phyloP scores from a whole-genome alignment of 2,888 invertebrate species.

The Euphydryas editha region DNA sequence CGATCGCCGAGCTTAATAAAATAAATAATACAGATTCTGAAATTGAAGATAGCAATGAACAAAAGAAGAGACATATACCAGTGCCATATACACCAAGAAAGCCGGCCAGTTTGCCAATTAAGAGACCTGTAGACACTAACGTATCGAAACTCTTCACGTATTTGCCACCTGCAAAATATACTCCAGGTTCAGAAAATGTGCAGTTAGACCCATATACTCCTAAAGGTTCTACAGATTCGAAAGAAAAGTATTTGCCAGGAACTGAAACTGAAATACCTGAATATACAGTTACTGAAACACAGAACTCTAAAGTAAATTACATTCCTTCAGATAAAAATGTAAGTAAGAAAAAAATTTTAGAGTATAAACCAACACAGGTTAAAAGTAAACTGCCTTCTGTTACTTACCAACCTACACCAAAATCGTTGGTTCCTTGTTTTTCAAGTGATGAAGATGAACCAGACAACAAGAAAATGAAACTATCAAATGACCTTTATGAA shows the following conservation, averaged over 20 bases:
- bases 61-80: conserved; percentile 75
- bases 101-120: conserved; percentile 66
- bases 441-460: conserved; percentile 81
- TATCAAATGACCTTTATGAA: conserved; percentile 69
- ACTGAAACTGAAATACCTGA: conserved; percentile 65
- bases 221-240: conserved; percentile 64
- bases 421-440: conserved; percentile 73
- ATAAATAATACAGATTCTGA: conserved; percentile 62
- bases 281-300: conserved; percentile 65
- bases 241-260: conserved; percentile 73
- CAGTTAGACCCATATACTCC: conserved; percentile 72
- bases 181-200: conserved; percentile 67
- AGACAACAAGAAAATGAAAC: conserved; percentile 64
- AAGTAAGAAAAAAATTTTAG: conserved; percentile 71
- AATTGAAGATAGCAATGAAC: conserved; percentile 63
- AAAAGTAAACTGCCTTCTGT: conserved; percentile 59
- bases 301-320: conserved; percentile 64
- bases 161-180: conserved; percentile 70
- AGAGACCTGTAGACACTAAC: conserved; percentile 66
- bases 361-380: conserved; percentile 74
- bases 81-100: conserved; percentile 80
- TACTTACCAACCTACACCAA: conserved; percentile 77
- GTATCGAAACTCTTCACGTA: conserved; percentile 73
- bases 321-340: conserved; percentile 72
- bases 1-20: conserved; percentile 85